Evolutionary conservation across 64 coral and sea anemone genomes (phyloP).

Genomic region (Astreopora myriophthalma): DNA sequence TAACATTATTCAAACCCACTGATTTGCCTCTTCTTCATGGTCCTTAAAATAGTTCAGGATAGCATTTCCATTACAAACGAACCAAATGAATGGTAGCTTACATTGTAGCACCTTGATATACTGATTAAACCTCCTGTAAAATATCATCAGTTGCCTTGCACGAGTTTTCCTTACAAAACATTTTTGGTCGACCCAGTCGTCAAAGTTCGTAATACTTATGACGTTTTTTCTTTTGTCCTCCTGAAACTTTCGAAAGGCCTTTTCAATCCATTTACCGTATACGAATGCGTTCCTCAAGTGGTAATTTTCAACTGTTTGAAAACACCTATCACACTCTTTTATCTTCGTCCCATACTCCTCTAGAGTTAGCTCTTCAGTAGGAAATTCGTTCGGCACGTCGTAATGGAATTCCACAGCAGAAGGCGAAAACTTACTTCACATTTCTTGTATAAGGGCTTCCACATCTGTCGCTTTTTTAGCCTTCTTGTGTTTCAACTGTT

Average conservation of each 20-base stretch:
- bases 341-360: slow-evolving; percentile 11
- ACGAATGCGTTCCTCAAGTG: slow-evolving; percentile 15
- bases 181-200: slow-evolving; percentile 32
- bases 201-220: slow-evolving; percentile 12
- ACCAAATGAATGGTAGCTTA: slow-evolving; percentile 48
- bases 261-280: not conserved
- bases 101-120: slow-evolving; percentile 41
- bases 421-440: no score
- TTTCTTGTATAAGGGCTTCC: not conserved
- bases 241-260: not conserved
- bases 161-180: slow-evolving; percentile 25
- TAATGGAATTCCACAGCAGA: not conserved
- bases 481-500: no score
- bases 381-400: not conserved
- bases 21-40: not conserved
- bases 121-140: slow-evolving; percentile 9
- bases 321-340: not conserved
- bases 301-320: slow-evolving; percentile 43
- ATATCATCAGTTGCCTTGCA: slow-evolving; percentile 20
- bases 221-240: not conserved
- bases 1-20: slow-evolving; percentile 37
- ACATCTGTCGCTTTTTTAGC: not conserved
- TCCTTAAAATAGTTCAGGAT: slow-evolving; percentile 25
- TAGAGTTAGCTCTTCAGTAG: not conserved
- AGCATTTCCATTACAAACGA: slow-evolving; percentile 7